These are phyloP conservation scores for Craterocephalus amniculus DNA, from an alignment of 2,797 vertebrate genomes.

Conservation along the genomic window DNA sequence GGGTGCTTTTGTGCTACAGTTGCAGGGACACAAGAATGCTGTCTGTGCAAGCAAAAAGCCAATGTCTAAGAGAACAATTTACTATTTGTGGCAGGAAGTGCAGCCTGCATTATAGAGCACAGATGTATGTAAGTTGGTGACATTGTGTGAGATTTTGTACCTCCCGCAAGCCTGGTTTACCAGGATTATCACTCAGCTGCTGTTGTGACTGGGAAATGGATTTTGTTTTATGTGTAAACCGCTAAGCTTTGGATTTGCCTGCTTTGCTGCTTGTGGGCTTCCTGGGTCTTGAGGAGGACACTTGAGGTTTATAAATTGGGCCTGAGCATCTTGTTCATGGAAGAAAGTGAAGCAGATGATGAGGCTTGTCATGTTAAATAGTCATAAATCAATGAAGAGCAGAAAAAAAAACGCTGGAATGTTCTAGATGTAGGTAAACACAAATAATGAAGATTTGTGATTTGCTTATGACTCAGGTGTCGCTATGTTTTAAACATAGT, in stretches of 20 bases:
- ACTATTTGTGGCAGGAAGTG: constrained; percentile 29
- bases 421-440: not conserved
- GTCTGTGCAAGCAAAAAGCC: constrained; percentile 10
- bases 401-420: not conserved
- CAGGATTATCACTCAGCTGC: constrained; percentile 42
- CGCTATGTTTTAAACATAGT: not conserved
- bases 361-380: constrained; percentile 12
- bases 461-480: not conserved
- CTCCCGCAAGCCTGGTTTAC: constrained; percentile 37
- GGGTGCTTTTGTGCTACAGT: constrained; percentile 33
- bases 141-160: constrained; percentile 37
- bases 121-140: constrained; percentile 19
- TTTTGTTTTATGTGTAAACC: constrained; percentile 41
- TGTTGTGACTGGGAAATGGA: constrained; percentile 35
- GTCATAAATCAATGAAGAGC: constrained; percentile 23
- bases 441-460: not conserved
- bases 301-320: constrained; percentile 31
- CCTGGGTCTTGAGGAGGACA: constrained; percentile 36
- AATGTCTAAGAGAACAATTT: constrained; percentile 17
- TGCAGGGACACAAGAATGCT: constrained; percentile 10
- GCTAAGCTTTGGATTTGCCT: constrained; percentile 57
- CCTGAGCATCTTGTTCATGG: constrained; percentile 1
- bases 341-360: constrained; percentile 1
- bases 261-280: constrained; percentile 29
- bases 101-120: not conserved